phyloP scores from a whole-genome alignment of 1,140 invertebrate species.

The Drosophila varians region DNA sequence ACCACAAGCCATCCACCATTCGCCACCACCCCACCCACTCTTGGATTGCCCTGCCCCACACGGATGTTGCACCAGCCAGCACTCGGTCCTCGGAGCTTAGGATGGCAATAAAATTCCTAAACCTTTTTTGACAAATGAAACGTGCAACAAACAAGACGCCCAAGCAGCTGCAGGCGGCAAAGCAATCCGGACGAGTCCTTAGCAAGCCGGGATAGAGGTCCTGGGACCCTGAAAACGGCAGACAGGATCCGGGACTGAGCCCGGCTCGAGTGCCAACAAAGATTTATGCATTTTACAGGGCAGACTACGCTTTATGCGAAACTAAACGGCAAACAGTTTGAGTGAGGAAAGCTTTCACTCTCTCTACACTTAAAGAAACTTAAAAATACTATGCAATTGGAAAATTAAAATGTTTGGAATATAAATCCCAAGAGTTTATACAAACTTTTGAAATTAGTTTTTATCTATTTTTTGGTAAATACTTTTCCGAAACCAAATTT shows the following conservation, averaged over 20 bases:
- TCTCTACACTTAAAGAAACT: constrained; percentile 13
- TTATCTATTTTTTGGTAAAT: no score
- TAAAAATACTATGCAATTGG: no score
- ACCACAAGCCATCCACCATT: constrained; percentile 1
- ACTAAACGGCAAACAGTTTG: constrained; percentile 75
- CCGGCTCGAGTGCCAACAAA: constrained; percentile 63
- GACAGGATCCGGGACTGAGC: constrained; percentile 1
- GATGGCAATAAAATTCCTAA: constrained; percentile 60
- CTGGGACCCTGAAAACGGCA: constrained; percentile 8
- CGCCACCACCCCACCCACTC: background rate
- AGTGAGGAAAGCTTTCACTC: constrained; percentile 60
- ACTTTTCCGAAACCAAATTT: no score
- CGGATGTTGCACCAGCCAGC: background rate
- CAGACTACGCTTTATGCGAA: constrained; percentile 66
- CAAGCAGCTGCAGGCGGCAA: constrained; percentile 37
- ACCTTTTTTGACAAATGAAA: constrained; percentile 76
- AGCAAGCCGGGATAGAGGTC: constrained; percentile 13
- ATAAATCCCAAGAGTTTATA: no score
- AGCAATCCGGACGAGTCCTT: constrained; percentile 11
- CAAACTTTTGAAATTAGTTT: no score
- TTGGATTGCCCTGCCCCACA: background rate
- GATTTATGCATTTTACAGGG: constrained; percentile 74
- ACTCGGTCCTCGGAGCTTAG: constrained; percentile 4
- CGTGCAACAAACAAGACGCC: constrained; percentile 71
- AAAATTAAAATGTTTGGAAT: background rate